Evolutionary conservation across 2,113 vertebrate genomes (phyloP).

Genomic region (Percopsis transmontana): DNA sequence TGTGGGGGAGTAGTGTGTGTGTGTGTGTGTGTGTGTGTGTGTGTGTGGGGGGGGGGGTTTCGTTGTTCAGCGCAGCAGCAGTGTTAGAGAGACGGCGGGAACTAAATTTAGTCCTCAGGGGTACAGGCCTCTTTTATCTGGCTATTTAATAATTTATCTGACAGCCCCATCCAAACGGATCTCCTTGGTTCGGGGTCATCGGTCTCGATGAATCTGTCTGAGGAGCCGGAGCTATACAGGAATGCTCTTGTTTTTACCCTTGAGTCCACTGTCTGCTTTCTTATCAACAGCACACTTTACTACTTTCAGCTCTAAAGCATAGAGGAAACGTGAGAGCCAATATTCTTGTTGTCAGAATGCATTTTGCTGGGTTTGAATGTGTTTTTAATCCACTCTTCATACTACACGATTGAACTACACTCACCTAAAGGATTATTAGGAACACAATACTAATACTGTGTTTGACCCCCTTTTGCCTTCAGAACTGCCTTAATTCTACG

Average conservation of each 20-base stretch:
- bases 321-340: neutral
- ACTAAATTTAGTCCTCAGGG: slow-evolving; percentile 65
- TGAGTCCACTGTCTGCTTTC: neutral
- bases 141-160: slow-evolving; percentile 64
- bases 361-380: neutral
- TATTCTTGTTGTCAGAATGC: neutral
- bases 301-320: neutral
- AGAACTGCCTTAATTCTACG: too few species aligned
- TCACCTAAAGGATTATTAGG: too few species aligned
- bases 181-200: slow-evolving; percentile 40
- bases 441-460: too few species aligned
- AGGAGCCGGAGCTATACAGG: slow-evolving; percentile 8
- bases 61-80: slow-evolving; percentile 20
- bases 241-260: neutral
- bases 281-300: neutral
- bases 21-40: too few species aligned
- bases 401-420: too few species aligned
- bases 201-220: slow-evolving; percentile 42
- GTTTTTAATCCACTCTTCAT: neutral
- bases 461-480: too few species aligned
- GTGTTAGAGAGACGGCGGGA: slow-evolving; percentile 3
- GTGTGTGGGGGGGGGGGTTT: too few species aligned
- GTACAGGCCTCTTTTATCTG: slow-evolving; percentile 55
- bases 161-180: slow-evolving; percentile 46
- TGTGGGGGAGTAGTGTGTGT: too few species aligned